Conservation (phyloP, 1,140 invertebrate species). For the Monochamus saltuarius region DNA sequence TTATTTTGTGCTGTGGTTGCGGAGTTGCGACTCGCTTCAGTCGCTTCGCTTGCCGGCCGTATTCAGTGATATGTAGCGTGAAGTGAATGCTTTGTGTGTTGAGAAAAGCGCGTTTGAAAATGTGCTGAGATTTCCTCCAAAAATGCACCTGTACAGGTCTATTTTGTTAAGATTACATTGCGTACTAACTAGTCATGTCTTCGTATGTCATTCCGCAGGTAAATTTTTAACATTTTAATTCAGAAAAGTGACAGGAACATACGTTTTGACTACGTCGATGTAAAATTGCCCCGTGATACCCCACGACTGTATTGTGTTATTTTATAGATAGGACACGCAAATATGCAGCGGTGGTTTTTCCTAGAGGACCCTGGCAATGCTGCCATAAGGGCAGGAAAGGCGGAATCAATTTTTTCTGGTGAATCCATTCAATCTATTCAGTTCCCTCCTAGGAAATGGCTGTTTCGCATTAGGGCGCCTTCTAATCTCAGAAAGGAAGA, state of each 20-base stretch:
- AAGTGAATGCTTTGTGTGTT: no score
- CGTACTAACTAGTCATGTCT: slow-evolving; percentile 9
- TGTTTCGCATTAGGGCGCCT: slow-evolving; percentile 52
- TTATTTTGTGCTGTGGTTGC: no score
- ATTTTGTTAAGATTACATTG: slow-evolving; percentile 16
- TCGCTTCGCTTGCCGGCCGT: no score
- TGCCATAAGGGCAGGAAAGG: slow-evolving; percentile 37
- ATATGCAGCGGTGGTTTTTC: slow-evolving; percentile 61
- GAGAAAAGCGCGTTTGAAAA: no score
- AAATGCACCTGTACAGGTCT: slow-evolving; percentile 5
- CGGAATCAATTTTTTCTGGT: slow-evolving; percentile 26
- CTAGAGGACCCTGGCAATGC: slow-evolving; percentile 53
- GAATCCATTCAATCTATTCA: slow-evolving; percentile 46
- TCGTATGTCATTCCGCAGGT: slow-evolving; percentile 7
- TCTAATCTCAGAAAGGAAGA: slow-evolving; percentile 48
- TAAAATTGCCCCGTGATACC: no score
- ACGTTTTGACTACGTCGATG: no score
- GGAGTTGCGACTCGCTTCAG: no score
- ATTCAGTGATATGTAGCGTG: no score
- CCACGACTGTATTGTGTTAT: background rate
- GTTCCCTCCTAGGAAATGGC: slow-evolving; percentile 50
- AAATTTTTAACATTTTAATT: no score
- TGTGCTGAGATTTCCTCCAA: background rate
- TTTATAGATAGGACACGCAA: slow-evolving; percentile 11
- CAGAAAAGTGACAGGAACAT: no score